Evolutionary conservation across 2,888 invertebrate genomes (phyloP).

Genomic region (Thysanoteuthis rhombus): DNA sequence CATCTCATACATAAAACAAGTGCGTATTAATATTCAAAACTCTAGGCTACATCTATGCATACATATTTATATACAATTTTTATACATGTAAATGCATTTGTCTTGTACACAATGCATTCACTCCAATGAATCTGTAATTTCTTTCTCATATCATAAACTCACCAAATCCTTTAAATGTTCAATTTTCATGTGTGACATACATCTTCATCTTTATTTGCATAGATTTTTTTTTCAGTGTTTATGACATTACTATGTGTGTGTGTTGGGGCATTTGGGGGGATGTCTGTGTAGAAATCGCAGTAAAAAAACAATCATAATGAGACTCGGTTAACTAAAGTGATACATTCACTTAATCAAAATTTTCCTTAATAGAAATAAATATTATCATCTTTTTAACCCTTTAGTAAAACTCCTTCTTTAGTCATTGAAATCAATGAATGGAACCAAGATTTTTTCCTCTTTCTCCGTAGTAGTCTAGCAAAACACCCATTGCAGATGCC

Average conservation of each 20-base stretch:
- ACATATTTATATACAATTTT: neutral
- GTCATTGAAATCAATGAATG: neutral
- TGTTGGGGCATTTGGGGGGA: neutral
- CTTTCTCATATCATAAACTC: neutral
- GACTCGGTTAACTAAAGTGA: too few relatives aligned
- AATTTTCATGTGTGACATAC: neutral
- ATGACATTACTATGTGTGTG: neutral
- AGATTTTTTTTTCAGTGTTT: neutral
- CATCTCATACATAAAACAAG: neutral
- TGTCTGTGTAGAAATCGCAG: neutral
- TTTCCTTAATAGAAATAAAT: neutral
- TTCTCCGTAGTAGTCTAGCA: neutral
- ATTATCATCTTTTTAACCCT: neutral
- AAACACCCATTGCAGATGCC: neutral
- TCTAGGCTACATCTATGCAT: neutral
- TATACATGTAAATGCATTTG: neutral
- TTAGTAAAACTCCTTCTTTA: neutral
- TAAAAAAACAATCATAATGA: neutral
- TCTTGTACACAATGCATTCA: neutral
- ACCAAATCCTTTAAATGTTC: neutral
- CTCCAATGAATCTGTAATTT: neutral
- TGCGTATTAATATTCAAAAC: neutral
- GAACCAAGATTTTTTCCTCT: neutral
- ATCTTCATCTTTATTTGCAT: neutral
- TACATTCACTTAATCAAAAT: neutral